Evolutionary conservation across 1,140 invertebrate species (phyloP).

Genomic region (Branchinecta lynchi): DNA sequence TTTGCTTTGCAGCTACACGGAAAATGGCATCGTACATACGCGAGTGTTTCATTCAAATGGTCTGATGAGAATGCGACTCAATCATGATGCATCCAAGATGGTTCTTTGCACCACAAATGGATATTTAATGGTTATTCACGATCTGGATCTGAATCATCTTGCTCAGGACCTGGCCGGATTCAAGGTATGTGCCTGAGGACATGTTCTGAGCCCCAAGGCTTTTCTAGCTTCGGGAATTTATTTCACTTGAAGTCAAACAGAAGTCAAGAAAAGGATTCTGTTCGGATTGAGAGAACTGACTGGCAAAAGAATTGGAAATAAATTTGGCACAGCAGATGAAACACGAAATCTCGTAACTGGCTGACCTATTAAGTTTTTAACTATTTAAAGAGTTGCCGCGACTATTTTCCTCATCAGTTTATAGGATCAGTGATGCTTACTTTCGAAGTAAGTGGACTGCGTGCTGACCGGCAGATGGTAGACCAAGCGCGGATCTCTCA

Average conservation of each 20-base stretch:
- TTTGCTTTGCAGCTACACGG: constrained; percentile 40
- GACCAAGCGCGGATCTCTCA: too few relatives aligned
- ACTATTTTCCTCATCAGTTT: too few relatives aligned
- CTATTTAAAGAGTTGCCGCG: too few relatives aligned
- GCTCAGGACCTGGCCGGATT: constrained; percentile 65
- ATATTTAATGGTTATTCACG: constrained; percentile 74
- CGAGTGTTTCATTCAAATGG: constrained; percentile 66
- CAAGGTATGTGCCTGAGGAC: constrained; percentile 40
- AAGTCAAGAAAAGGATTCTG: constrained; percentile 13
- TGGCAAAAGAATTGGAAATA: too few relatives aligned
- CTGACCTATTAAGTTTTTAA: too few relatives aligned
- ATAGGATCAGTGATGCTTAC: too few relatives aligned
- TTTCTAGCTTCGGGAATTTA: neutral
- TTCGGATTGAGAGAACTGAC: neutral
- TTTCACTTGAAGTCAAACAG: neutral
- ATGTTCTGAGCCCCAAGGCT: too few relatives aligned
- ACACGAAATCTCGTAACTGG: too few relatives aligned
- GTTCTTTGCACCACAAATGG: constrained; percentile 77
- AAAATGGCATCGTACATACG: constrained; percentile 56
- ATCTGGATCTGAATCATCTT: constrained; percentile 63
- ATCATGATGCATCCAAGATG: constrained; percentile 68
- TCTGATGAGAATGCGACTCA: constrained; percentile 72
- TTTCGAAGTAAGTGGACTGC: too few relatives aligned
- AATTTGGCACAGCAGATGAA: too few relatives aligned
- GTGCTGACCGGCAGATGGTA: too few relatives aligned